Evolutionary conservation across 2,113 vertebrate genomes (phyloP), one percentile per base, ranked within the genome.

Genomic region (Plecotus auritus): DNA sequence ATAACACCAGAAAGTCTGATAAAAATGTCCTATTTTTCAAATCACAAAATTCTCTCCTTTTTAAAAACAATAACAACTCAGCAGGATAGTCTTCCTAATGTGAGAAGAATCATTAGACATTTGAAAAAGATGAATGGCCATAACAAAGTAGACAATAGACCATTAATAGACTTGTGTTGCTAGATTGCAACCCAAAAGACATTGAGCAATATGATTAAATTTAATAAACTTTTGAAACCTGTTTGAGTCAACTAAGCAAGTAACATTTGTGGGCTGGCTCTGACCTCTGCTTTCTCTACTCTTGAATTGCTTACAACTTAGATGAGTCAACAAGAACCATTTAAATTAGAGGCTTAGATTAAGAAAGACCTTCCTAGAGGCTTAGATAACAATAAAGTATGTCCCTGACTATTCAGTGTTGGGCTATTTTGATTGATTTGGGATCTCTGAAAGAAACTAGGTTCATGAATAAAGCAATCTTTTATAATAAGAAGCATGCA

Each of bases 21-120:
- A 93, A 98, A 91, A 97, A 96, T 97, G 87, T 88, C 45, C 85
- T 92, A 8, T 93, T 97, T 98, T 97, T 76, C 14, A 95, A 96
- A 96, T 76, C 22, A 93, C 26, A 80, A 1, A 59, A 56, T 61
- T 76, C 26, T 88, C 3, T 45, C 7, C 5, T 51, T 30, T 66
- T 66, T 7, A 9, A 77, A 47, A 49, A 28, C 59, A 80, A n/a
- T n/a, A n/a, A 2, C 2, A 64, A 90, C 49, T 91, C 94, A 91
- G 28, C 69, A 42, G 17, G 30, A 87, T 40, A 49, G 4, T 78
- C 35, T 76, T 85, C n/a, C 56, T 84, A 56, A 64, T 12, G 0
- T 7, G 49, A 74, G 35, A 42, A 70, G 28, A 96, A 83, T 85
- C 7, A 69, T 23, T 49, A 94, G 10, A 66, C 7, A 37, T 70